phyloP scores from a whole-genome alignment of 30 jellyfish, hydroid and myxozoan species.

The Calvadosia cruxmelitensis region DNA sequence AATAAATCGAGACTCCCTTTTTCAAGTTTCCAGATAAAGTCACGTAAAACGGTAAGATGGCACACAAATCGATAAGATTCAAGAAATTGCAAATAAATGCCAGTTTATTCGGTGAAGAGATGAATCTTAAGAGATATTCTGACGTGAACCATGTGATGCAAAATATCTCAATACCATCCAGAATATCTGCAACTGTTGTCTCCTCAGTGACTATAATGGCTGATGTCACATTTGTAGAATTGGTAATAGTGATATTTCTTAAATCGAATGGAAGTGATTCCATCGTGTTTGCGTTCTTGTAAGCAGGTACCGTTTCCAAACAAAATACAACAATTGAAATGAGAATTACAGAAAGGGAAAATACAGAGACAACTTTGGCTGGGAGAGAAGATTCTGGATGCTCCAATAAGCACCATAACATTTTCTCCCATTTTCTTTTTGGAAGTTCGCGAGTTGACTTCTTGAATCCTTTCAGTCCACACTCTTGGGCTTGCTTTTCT shows the following conservation, averaged over 20 bases:
- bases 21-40: slow-evolving; percentile 34
- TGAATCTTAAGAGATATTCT: slow-evolving; percentile 56
- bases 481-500: slow-evolving; percentile 63
- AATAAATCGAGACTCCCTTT: slow-evolving; percentile 59
- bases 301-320: slow-evolving; percentile 70
- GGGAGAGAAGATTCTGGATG: slow-evolving; percentile 75
- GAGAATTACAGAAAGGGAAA: slow-evolving; percentile 46
- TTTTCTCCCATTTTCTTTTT: slow-evolving; percentile 50
- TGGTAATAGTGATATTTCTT: no score
- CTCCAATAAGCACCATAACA: slow-evolving; percentile 73
- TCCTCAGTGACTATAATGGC: neutral
- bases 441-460: slow-evolving; percentile 20
- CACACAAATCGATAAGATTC: slow-evolving; percentile 64
- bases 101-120: slow-evolving; percentile 65
- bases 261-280: no score
- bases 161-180: slow-evolving; percentile 44
- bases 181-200: neutral
- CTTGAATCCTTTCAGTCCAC: slow-evolving; percentile 68
- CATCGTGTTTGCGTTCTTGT: slow-evolving; percentile 2
- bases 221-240: neutral
- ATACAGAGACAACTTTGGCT: slow-evolving; percentile 57
- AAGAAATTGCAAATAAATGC: slow-evolving; percentile 45
- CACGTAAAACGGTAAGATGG: slow-evolving; percentile 86
- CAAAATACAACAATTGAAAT: slow-evolving; percentile 65
- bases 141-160: slow-evolving; percentile 72